Evolutionary conservation across 1,140 invertebrate genomes (phyloP), one percentile per base, ranked within the genome.

Genomic region (Cherax quadricarinatus): DNA sequence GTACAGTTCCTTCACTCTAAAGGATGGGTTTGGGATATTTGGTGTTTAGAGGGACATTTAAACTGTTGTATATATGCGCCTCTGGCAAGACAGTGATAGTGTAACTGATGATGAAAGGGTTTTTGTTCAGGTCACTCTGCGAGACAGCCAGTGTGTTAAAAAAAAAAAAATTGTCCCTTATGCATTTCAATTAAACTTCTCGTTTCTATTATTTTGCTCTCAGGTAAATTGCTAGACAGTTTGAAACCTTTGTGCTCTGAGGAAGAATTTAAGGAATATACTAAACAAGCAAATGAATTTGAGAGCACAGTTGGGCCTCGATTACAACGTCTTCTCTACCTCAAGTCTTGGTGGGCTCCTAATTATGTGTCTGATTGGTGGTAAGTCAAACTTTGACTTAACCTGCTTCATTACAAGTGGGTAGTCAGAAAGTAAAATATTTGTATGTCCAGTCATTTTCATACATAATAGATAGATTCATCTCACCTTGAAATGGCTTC

Each of bases 331-430:
- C 94, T 95, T 86, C 94, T 96, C 4, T 93, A 95, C 60, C 92
- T 96, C 49, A 96, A 95, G 93, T 96, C 96, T 5, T 96, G 96
- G 95, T 96, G 95, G 95, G 94, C 95, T n/a, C 94, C 95, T 48
- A 96, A 96, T 93, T 96, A 95, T 94, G 95, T 96, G 41, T 95
- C 95, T 82, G 96, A 96, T 90, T 96, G 96, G 95, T 96, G 96
- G 96, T 96, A 94, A 94, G 95, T 94, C n/a, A 41, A 41, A 41
- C 30, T 41, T 41, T 41, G 30, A 41, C 30, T 41, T 41, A 41
- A 41, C 30, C 30, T 89, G 0, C 18, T 41, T 41, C 30, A 41
- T 41, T 41, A 41, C 30, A 41, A 41, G 30, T 41, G 30, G 30
- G 30, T 1, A 41, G 30, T 41, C 30, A 41, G 30, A 9, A 60